Evolutionary conservation across 37 sponge, comb jelly and placozoan species (phyloP), one percentile per base, ranked within the genome.

Genomic region (Aplysina aerophoba): DNA sequence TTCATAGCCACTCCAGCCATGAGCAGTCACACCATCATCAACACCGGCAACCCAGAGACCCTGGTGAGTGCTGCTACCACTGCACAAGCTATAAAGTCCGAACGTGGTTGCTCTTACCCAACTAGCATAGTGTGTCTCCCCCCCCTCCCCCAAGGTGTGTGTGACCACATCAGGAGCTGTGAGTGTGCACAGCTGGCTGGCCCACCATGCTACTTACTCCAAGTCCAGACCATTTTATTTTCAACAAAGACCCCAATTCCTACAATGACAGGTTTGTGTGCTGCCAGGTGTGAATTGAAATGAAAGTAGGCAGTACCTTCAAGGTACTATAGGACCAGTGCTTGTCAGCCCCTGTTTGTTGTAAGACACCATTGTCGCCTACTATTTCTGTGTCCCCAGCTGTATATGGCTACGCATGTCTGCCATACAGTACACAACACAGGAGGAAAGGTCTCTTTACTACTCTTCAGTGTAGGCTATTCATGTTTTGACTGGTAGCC

Each of bases 111-210:
- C 8, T 44, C 6, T 44, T 44, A 8, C 8, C 8, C 50, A 44
- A 8, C 50, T 44, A 44, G 8, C 50, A 44, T 44, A 44, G 6
- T 8, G 50, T 44, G 50, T 11, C 6, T 8, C 69, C 6, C 38
- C 4, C 28, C 6, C 36, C 25, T 54, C 39, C 36, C 65, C 30
- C 21, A 59, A 92, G 92, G 81, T 92, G 27, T 88, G 89, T 39
- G 79, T 92, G 30, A 88, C 86, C 28, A 55, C 3, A 16, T 36
- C 61, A 1, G 92, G 92, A 17, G 82, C 64, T 17, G 62, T 93
- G 36, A 88, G 88, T 59, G 62, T 69, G 0, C 90, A 93, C 37
- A 88, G 86, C 81, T 96, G 97, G 97, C 75, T 96, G 12, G 83
- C 95, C 19, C 2, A 31, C 25, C 15, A 22, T 1, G 16, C 68